Conservation (phyloP, 2,113 vertebrate species). For the Xenopus tropicalis region UCB_Xtro_10.0 CM004443.2:143310001-143310500, state of each 20-base stretch:
- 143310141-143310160: too few relatives aligned
- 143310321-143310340: not conserved
- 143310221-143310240: not conserved
- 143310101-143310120: too few relatives aligned
- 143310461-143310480: too few relatives aligned
- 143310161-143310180: not conserved
- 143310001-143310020: too few relatives aligned
- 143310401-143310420: not conserved
- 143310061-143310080: too few relatives aligned
- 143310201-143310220: not conserved
- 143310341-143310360: not conserved
- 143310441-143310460: not conserved
- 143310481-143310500: too few relatives aligned
- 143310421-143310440: not conserved
- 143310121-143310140: too few relatives aligned
- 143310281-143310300: not conserved
- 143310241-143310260: not conserved
- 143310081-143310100: too few relatives aligned
- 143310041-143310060: too few relatives aligned
- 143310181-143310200: not conserved
- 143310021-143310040: too few relatives aligned
- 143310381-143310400: not conserved
- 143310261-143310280: not conserved
- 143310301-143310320: not conserved
- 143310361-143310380: not conserved